Evolutionary conservation across 2,113 vertebrate species (phyloP), one percentile per base, ranked within the genome.

Genomic region (Ranitomeya variabilis): DNA sequence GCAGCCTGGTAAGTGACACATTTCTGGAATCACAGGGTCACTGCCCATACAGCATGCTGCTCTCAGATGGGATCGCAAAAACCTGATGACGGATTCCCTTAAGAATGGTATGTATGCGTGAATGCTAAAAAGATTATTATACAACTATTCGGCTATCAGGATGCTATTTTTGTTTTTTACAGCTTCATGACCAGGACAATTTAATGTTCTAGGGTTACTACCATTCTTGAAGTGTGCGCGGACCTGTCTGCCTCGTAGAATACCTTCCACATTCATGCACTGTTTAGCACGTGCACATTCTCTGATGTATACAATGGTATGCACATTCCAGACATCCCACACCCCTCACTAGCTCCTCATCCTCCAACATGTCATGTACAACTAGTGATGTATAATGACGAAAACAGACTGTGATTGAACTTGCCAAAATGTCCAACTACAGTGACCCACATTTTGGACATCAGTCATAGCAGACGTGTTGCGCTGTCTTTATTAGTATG

Each of bases 311-410:
- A 64, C 85, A 26, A 45, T 76, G 73, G 37, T 62, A n/a, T 78
- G 85, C 31, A 66, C 57, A 86, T 86, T 64, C 73, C 59, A 66
- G 16, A 21, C 23, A 64, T n/a, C 71, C 18, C 18, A 23, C 69
- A 57, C 11, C 67, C 74, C 52, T 23, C 66, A 84, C 82, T 71
- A 84, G 21, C n/a, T 84, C 64, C 45, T 71, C 54, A 74, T 77
- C 51, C 19, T 13, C 55, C 18, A 37, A 71, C 69, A 71, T 69
- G 64, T n/a, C 7, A n/a, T 21, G 64, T 66, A 62, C 26, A 31
- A 31, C 26, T 31, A 31, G 26, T 31, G 26, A 31, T 31, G 37
- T 45, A 45, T 45, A 45, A 45, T 45, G 37, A 45, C 3, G 37
- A 45, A 45, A 45, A 45, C 37, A 45, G 37, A 45, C 37, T 45